Evolutionary conservation across 2,797 vertebrate species (phyloP).

Genomic region (Manis javanica): DNA sequence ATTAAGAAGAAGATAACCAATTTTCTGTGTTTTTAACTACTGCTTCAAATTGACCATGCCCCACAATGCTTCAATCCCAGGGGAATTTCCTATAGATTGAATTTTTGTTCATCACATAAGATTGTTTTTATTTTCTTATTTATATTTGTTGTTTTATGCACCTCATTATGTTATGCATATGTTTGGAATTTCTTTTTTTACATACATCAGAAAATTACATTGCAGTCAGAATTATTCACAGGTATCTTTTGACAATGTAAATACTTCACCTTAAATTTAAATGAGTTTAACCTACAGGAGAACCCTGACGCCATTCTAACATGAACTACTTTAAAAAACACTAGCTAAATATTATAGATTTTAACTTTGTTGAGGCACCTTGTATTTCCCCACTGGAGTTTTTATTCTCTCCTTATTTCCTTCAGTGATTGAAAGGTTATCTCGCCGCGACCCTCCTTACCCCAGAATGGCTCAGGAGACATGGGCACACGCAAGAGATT

Average conservation of each 20-base stretch:
- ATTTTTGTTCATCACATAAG: slow-evolving; percentile 25
- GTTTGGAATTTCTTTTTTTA: neutral
- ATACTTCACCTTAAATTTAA: slow-evolving; percentile 11
- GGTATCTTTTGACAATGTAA: slow-evolving; percentile 1
- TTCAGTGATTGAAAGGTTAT: neutral
- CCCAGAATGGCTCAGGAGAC: too few relatives aligned
- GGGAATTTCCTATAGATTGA: neutral
- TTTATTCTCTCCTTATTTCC: slow-evolving; percentile 40
- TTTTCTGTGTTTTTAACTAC: neutral
- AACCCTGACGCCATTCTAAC: neutral
- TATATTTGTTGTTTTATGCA: neutral
- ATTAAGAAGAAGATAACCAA: neutral
- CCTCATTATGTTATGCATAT: neutral
- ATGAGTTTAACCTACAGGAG: neutral
- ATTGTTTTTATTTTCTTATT: neutral
- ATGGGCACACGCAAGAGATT: too few relatives aligned
- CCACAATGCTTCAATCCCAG: neutral
- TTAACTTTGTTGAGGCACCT: neutral
- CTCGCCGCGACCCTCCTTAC: too few relatives aligned
- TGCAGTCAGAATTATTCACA: neutral
- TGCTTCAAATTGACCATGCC: neutral
- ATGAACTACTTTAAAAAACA: slow-evolving; percentile 29
- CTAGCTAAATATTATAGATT: neutral
- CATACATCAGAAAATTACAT: neutral
- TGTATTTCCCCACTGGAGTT: slow-evolving; percentile 39